Conservation (phyloP, 2,888 invertebrate genomes). For the Euzophera pinguis region DNA sequence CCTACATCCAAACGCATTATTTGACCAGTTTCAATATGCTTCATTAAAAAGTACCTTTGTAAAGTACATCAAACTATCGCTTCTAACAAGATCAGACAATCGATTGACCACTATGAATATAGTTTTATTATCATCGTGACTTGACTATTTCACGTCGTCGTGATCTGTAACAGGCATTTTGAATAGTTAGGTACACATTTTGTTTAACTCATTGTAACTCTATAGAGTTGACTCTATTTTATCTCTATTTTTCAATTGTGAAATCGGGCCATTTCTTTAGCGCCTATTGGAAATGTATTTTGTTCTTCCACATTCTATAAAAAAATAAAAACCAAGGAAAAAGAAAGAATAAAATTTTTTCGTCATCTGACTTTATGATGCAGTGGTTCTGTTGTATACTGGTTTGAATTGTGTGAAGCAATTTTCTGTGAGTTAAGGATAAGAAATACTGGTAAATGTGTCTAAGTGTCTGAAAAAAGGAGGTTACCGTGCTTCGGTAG, state of each 20-base stretch:
- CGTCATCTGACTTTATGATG: no score
- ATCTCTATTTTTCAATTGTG: conserved; percentile 16
- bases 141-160: conserved; percentile 31
- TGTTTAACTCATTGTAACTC: conserved; percentile 18
- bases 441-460: no score
- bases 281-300: no score
- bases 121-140: conserved; percentile 54
- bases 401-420: no score
- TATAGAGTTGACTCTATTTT: no score
- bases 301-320: no score
- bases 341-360: no score
- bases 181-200: conserved; percentile 19
- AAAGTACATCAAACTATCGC: conserved; percentile 30
- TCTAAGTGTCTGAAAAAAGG: no score
- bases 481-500: not conserved
- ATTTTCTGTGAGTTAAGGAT: no score
- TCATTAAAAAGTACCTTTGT: conserved; percentile 13
- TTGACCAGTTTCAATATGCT: conserved; percentile 7
- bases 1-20: no score
- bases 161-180: conserved; percentile 17
- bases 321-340: no score
- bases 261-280: not conserved
- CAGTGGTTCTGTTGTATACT: no score
- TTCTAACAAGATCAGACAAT: conserved; percentile 42
- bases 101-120: conserved; percentile 34